Evolutionary conservation across 2,888 invertebrate genomes (phyloP), one percentile per base, ranked within the genome.

Genomic region (Hetaerina titia): DNA sequence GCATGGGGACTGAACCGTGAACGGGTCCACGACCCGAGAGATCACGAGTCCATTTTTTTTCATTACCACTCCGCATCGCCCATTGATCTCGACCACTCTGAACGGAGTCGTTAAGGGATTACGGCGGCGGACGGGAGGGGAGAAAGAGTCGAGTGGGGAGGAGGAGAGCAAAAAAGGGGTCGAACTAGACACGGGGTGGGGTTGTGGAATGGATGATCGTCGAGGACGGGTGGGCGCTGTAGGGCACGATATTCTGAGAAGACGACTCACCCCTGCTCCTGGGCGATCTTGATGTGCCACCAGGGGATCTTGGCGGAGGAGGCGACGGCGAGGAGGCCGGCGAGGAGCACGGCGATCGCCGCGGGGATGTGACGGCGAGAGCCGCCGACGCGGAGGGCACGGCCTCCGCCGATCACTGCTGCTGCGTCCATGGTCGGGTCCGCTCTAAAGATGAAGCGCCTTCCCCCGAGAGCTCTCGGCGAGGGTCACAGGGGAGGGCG

Each of bases 281-380:
- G 96, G 11, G 96, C 96, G 95, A 96, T 96, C 96, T 96, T 96
- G 95, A 97, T 96, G 95, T 96, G 96, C 96, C 96, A 96, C 96
- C 96, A 96, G 13, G 97, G 96, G 45, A 97, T 96, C 95, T 96
- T 96, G 90, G 95, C 95, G 90, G 95, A 90, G 57, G 88, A 87
- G 25, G 74, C 81, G 94, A 81, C 90, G 60, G 95, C 5, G 95
- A 89, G 31, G 92, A 94, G 92, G 25, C 89, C 81, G 81, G 92
- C 87, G 63, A 69, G 89, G n/a, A 95, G 63, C 60, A 89, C 60
- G 87, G 31, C 31, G 22, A n/a, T n/a, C 7, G n/a, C 69, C 22
- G 69, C 22, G 69, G 69, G 69, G 69, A 69, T 8, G 13, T 13
- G 81, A 81, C 81, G 81, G 9, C n/a, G 22, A 6, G n/a, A 8